Conservation (phyloP, 2,797 vertebrate species). For the Perdix hodgsoniae region DNA sequence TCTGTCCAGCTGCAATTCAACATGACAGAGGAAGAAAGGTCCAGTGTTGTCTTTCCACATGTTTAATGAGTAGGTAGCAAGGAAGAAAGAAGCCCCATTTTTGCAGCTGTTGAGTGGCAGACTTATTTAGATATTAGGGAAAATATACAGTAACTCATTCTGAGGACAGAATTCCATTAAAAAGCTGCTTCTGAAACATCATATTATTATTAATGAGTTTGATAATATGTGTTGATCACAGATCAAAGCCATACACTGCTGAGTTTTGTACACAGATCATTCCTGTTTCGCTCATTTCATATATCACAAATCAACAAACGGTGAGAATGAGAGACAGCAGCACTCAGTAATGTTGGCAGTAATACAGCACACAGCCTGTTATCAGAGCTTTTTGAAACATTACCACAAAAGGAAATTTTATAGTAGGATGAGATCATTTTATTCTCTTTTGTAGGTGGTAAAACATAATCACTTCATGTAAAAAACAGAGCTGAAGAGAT, state of each 20-base stretch:
- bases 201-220: not conserved
- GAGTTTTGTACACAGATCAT: not conserved
- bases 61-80: not conserved
- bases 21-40: not conserved
- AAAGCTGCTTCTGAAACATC: not conserved
- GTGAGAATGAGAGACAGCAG: not conserved
- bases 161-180: not conserved
- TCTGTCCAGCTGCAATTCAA: not conserved
- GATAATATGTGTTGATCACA: not conserved
- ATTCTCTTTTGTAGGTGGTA: not conserved
- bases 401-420: not conserved
- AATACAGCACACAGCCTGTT: rapidly evolving
- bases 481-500: not conserved
- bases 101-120: not conserved
- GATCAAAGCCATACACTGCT: not conserved
- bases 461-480: not conserved
- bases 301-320: not conserved
- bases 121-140: not conserved
- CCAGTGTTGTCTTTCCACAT: not conserved
- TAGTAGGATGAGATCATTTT: not conserved
- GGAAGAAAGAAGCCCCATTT: not conserved
- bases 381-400: not conserved
- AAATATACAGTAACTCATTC: not conserved
- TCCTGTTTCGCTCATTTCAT: not conserved
- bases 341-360: not conserved